Base-by-base conservation (phyloP, 1,140 invertebrate genomes). In the Pseudobourletiella spinata region DNA sequence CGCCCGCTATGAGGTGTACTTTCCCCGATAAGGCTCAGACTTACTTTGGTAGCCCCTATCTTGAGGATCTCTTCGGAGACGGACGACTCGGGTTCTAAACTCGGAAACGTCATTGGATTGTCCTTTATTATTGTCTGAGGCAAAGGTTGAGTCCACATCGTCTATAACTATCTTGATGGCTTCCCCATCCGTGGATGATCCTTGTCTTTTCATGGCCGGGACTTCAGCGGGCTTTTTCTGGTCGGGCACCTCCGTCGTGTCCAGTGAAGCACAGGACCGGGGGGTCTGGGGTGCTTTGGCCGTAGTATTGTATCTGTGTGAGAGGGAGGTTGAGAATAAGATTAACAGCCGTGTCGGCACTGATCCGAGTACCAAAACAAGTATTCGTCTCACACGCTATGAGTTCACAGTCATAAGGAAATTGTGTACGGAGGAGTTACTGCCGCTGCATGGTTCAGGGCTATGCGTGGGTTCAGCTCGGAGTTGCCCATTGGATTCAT, bases 141-240 rank as follows among this genome's bases (percentile, higher is more conserved):
- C 77, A 57, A 81, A 76, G 44, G 65, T 59, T 58, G 78, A 81
- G 74, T 92, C 89, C 20, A 93, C 89, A 71, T 94, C 90, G 71
- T 93, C 88, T 69, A 94, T 93, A 58, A 94, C 89, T 67, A 93
- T 93, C 70, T 89, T 86, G 67, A 94, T 93, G 50, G 87, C 88
- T 75, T 94, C 90, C 0, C 89, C 89, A 71, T 93, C 89, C 1
- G 75, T 73, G 55, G 87, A 87, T 18, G 89, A 88, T 66, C 86
- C 86, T 72, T 91, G 88, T 24, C 88, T 57, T 54, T 67, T 67
- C 51, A 67, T 67, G 4, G 39, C 2, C 11, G 32, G 4, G 16
- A 46, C 61, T 14, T 25, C 18, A 4, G 8, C 39, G 6, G 28
- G 22, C 24, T 48, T 46, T 26, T 55, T 58, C 3, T 29, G 39